A percentile compares a stretch with the other conserved stretches of the same genome.
phyloP scores from a whole-genome alignment of 2,113 vertebrate species.

The Cacatua alba region DNA sequence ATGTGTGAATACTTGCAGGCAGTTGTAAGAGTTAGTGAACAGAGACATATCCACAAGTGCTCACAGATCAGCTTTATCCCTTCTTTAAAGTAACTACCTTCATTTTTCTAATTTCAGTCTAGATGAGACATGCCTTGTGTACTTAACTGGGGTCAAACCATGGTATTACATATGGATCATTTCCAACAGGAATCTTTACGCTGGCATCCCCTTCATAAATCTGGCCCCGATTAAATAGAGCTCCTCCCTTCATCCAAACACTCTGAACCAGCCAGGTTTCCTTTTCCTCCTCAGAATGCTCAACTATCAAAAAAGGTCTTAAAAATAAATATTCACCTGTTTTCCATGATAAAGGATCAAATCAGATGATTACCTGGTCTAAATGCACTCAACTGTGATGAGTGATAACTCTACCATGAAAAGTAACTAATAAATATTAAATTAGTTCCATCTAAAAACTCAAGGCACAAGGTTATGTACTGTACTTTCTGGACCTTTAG shows the following conservation, averaged over 20 bases:
- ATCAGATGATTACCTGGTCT: not conserved
- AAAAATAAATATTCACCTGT: not conserved
- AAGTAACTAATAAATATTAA: conserved; percentile 28
- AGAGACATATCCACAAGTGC: not conserved
- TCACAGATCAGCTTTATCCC: not conserved
- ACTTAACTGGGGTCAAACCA: conserved; percentile 5
- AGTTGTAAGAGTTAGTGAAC: not conserved
- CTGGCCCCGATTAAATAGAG: conserved; percentile 10
- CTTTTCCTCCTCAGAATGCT: not conserved
- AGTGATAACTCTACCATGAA: conserved; percentile 2
- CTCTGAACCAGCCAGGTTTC: not conserved
- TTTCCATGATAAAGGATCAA: conserved; percentile 13
- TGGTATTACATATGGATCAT: not conserved
- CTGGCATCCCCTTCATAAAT: conserved; percentile 18
- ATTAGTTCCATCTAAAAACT: conserved; percentile 31
- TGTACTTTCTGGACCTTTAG: not conserved
- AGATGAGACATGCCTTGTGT: conserved; percentile 16
- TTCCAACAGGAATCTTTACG: conserved; percentile 49
- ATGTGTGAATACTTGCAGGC: not conserved
- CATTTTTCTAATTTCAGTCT: conserved; percentile 24
- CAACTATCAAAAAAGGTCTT: not conserved
- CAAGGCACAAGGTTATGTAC: not conserved
- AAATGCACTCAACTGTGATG: not conserved
- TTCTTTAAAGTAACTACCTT: not conserved
- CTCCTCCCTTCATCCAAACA: conserved; percentile 34